These are phyloP conservation scores for Rhabdomys dilectus DNA, from an alignment of 2,113 vertebrate species.

Conservation along the genomic window DNA sequence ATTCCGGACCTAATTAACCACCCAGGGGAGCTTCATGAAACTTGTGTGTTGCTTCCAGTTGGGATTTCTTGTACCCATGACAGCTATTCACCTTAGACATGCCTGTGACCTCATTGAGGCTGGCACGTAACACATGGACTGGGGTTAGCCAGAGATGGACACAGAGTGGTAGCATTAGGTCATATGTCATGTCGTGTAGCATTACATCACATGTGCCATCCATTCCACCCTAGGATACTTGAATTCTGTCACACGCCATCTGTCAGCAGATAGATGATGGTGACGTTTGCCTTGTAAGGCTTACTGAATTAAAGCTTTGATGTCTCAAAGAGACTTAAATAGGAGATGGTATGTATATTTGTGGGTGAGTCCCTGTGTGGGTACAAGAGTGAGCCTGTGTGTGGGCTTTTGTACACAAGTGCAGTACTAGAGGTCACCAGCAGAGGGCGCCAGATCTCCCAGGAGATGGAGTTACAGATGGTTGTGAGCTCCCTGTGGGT, in stretches of 20 bases:
- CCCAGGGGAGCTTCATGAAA: fast-evolving
- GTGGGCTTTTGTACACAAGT: neutral
- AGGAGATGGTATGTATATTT: neutral
- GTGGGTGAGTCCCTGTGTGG: neutral
- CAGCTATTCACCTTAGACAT: too few species aligned
- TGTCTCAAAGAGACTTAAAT: neutral
- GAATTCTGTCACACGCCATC: neutral
- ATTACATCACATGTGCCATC: too few species aligned
- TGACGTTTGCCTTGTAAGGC: too few species aligned
- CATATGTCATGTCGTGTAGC: too few species aligned
- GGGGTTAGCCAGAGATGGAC: neutral
- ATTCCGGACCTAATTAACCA: fast-evolving
- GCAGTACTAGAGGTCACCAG: neutral
- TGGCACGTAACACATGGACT: neutral
- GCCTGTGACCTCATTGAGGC: neutral
- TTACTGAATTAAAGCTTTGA: neutral
- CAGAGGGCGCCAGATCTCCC: neutral
- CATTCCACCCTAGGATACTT: neutral
- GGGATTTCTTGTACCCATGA: neutral
- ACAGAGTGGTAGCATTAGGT: neutral
- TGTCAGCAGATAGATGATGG: fast-evolving
- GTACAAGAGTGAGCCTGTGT: fast-evolving
- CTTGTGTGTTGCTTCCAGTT: neutral
- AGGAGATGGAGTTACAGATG: neutral
- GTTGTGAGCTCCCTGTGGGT: neutral